Percentiles rank a stretch among this genome's conserved stretches.
Conservation (phyloP, 1,140 invertebrate species). For the Orchestia grillus region DNA sequence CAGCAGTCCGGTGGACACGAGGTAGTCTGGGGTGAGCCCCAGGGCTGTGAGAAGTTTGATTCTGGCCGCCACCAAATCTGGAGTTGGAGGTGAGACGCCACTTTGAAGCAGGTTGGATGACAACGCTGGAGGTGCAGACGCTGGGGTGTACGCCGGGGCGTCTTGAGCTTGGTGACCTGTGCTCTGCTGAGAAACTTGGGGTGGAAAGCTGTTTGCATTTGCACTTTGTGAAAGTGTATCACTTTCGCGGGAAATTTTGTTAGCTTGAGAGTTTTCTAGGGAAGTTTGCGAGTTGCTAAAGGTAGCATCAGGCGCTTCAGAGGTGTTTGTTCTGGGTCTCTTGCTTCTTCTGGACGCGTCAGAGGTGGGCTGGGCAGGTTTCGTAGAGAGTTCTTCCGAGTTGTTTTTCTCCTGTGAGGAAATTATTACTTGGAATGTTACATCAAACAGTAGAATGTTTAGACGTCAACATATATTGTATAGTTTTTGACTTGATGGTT, state of each 20-base stretch:
- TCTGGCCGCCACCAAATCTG: conserved; percentile 21
- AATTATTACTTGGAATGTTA: neutral
- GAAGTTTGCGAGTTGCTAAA: neutral
- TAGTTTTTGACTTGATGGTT: too few species aligned
- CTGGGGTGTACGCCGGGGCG: neutral
- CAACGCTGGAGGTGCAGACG: conserved; percentile 1
- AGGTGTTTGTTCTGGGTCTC: neutral
- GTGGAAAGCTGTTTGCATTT: neutral
- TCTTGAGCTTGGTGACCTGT: neutral
- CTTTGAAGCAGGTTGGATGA: neutral
- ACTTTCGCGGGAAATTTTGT: neutral
- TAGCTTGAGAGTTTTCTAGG: neutral
- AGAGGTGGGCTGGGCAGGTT: neutral
- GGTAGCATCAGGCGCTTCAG: neutral
- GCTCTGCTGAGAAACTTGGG: neutral
- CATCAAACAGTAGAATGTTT: neutral
- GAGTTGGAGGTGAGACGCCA: neutral
- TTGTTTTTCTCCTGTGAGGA: neutral
- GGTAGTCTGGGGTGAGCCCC: conserved; percentile 42
- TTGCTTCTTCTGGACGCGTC: neutral
- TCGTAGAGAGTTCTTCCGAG: neutral
- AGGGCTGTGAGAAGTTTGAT: conserved; percentile 36
- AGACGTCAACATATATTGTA: neutral
- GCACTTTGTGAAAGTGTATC: neutral
- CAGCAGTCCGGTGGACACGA: conserved; percentile 39